These are phyloP conservation scores for Heliconius ismenius DNA, from an alignment of 2,888 invertebrate genomes.

Conservation along the genomic window DNA sequence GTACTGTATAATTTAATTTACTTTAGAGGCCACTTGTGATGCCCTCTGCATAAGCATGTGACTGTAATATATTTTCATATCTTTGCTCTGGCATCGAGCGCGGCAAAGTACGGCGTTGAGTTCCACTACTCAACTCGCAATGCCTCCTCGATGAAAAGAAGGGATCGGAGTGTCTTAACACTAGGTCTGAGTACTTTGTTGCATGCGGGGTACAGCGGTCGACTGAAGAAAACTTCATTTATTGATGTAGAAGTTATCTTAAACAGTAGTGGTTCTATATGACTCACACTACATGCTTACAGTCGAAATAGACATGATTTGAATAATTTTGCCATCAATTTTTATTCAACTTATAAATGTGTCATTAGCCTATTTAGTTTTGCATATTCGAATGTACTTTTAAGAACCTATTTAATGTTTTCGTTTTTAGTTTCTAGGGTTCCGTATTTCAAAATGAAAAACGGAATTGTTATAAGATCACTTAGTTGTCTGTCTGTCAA, in stretches of 20 bases:
- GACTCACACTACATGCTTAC: conserved; percentile 4
- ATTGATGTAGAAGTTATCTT: neutral
- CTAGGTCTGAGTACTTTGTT: neutral
- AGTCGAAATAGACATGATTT: conserved; percentile 9
- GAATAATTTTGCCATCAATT: conserved; percentile 2
- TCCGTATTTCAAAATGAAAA: no score
- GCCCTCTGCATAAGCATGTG: neutral
- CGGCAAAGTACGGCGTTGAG: neutral
- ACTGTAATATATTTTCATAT: neutral
- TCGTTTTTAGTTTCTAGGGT: no score
- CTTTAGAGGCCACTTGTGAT: neutral
- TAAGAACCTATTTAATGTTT: neutral
- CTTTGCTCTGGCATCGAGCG: neutral
- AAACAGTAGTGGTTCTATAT: neutral
- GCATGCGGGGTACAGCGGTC: no score
- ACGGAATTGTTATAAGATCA: no score
- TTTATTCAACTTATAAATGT: conserved; percentile 7
- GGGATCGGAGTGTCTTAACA: neutral
- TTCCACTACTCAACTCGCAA: neutral
- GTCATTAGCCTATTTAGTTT: neutral
- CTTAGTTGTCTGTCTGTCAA: no score
- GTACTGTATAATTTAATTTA: no score
- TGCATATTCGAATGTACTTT: neutral
- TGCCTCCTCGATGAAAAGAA: neutral
- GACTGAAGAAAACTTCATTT: neutral